phyloP scores from a whole-genome alignment of 2,113 vertebrate genomes.

The Myrmecophaga tridactyla region DNA sequence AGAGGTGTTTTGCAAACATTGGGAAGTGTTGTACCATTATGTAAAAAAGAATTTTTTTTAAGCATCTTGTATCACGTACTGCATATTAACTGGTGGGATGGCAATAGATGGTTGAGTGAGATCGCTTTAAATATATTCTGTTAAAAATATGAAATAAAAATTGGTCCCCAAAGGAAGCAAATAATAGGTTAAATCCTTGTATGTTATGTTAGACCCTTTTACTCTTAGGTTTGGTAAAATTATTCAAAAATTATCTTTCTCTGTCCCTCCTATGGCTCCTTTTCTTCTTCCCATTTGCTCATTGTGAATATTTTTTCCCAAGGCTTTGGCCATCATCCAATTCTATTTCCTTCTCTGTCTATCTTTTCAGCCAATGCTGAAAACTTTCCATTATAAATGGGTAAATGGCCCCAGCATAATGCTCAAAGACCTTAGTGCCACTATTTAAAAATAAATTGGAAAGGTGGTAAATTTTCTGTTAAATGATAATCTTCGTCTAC shows the following conservation, averaged over 20 bases:
- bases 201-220: constrained; percentile 9
- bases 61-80: not conserved
- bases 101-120: not conserved
- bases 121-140: constrained; percentile 23
- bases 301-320: not conserved
- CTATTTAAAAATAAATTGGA: not conserved
- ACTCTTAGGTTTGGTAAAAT: constrained; percentile 3
- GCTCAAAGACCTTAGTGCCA: not conserved
- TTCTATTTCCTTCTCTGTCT: constrained; percentile 31
- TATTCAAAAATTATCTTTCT: not conserved
- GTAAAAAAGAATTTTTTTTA: constrained; percentile 10
- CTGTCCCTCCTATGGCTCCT: not conserved
- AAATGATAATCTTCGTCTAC: not conserved
- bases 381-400: not conserved
- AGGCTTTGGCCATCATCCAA: not conserved
- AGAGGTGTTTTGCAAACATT: constrained; percentile 46
- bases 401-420: not conserved
- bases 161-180: not conserved
- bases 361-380: not conserved
- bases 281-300: not conserved
- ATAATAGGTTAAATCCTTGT: not conserved
- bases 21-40: not conserved
- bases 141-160: constrained; percentile 50
- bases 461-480: constrained; percentile 20
- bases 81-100: not conserved